Evolutionary conservation across 2,888 invertebrate species (phyloP).

Genomic region (Escarpia spicata): DNA sequence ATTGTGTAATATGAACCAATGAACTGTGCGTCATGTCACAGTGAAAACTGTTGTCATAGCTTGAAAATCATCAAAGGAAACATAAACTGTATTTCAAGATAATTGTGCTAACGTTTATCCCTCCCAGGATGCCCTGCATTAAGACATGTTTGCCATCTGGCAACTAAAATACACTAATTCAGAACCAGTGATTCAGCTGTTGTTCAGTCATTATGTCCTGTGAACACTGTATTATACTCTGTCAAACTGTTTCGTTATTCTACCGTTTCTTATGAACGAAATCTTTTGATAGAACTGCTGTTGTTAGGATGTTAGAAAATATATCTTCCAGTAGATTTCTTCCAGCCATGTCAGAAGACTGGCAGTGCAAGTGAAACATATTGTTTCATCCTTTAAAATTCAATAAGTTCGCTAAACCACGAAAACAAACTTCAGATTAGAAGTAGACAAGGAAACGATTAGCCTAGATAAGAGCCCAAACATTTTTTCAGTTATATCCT

Average conservation of each 20-base stretch:
- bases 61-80: too few relatives aligned
- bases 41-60: too few relatives aligned
- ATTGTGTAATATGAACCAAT: too few relatives aligned
- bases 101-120: too few relatives aligned
- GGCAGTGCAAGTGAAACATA: not conserved
- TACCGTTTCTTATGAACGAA: not conserved
- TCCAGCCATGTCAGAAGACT: not conserved
- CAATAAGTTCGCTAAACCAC: not conserved
- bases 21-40: too few relatives aligned
- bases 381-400: not conserved
- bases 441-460: not conserved
- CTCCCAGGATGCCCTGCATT: too few relatives aligned
- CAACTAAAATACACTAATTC: too few relatives aligned
- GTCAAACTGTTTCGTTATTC: not conserved
- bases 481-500: not conserved
- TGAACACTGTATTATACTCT: not conserved
- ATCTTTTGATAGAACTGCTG: not conserved
- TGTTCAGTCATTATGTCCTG: not conserved
- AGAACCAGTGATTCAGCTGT: too few relatives aligned
- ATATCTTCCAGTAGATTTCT: not conserved
- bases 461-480: not conserved
- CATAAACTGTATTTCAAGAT: too few relatives aligned
- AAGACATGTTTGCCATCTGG: too few relatives aligned
- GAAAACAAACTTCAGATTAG: not conserved
- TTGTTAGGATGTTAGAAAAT: not conserved